Base-by-base conservation (phyloP, 2,888 invertebrate genomes). In the Acleris literana region DNA sequence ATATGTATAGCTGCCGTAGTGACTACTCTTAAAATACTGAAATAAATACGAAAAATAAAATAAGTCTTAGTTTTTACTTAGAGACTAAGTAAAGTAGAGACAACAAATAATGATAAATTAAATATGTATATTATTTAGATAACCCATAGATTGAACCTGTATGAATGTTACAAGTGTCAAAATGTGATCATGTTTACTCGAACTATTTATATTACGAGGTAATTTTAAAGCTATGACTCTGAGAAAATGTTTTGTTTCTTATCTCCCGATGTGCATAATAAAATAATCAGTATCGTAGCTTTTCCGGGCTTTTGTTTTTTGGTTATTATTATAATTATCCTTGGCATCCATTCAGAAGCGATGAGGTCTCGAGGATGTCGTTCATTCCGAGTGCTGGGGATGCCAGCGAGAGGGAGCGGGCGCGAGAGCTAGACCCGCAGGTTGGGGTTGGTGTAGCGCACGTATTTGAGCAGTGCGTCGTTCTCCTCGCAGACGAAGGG, bases 401-500 rank as follows among this genome's bases (percentile, higher is more conserved):
- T 25, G 56, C 18, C 25, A n/a, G 43, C 20, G 25, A 18, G 2
- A 5, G 13, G 33, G 6, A 2, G 46, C 18, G 16, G 25, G 6
- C 6, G n/a, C n/a, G 44, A 25, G 29, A 20, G 18, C 46, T 94
- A 97, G 80, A 96, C 93, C 82, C 95, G 94, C 75, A 97, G 89
- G 81, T 95, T 95, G 48, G 97, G 97, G 87, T 97, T 97, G 72
- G 96, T 96, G 87, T 95, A 96, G 75, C 96, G 94, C 68, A 97
- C 96, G 87, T 97, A 97, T 93, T 96, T 96, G 72, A 97, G 88
- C n/a, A 97, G 94, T 11, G 96, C 95, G 76, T 97, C 97, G 82
- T 96, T 97, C 79, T 97, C 97, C 85, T 97, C 97, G 83, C 97
- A 97, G 43, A 97, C 95, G 92, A 96, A 97, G 1, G 97, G 95